These are phyloP conservation scores for Tursiops truncatus DNA, from an alignment of 2,113 vertebrate genomes.

Conservation along the genomic window DNA sequence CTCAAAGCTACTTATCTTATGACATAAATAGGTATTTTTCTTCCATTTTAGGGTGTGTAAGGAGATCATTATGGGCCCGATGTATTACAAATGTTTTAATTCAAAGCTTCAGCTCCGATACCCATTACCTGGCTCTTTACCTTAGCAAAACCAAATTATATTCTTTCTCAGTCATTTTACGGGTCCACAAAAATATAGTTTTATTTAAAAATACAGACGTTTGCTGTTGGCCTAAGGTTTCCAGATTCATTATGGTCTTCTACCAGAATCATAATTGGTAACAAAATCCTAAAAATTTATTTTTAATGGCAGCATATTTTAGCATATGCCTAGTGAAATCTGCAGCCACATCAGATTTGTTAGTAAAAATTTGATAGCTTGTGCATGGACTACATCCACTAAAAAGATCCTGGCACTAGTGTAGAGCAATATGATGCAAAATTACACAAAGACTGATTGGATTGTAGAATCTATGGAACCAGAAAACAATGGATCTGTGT, in stretches of 20 bases:
- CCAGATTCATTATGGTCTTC: background rate
- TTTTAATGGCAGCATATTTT: constrained; percentile 8
- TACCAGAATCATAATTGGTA: background rate
- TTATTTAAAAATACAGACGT: background rate
- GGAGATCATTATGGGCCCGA: background rate
- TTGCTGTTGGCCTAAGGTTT: background rate
- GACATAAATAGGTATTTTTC: background rate
- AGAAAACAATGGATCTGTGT: background rate
- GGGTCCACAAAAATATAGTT: background rate
- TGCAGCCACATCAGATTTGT: background rate
- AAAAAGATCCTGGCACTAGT: background rate
- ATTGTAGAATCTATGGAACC: background rate
- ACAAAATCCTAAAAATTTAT: background rate
- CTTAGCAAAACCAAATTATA: background rate
- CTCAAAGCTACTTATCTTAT: background rate
- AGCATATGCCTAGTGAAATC: background rate
- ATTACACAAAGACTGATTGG: background rate
- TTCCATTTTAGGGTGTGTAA: background rate
- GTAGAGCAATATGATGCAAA: background rate
- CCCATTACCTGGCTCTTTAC: background rate
- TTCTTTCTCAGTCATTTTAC: background rate
- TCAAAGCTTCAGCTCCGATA: background rate
- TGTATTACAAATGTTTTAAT: constrained; percentile 20
- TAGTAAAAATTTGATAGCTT: background rate
- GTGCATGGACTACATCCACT: background rate